Base-by-base conservation (phyloP, 2,888 invertebrate genomes). In the Eristalinus aeneus region DNA sequence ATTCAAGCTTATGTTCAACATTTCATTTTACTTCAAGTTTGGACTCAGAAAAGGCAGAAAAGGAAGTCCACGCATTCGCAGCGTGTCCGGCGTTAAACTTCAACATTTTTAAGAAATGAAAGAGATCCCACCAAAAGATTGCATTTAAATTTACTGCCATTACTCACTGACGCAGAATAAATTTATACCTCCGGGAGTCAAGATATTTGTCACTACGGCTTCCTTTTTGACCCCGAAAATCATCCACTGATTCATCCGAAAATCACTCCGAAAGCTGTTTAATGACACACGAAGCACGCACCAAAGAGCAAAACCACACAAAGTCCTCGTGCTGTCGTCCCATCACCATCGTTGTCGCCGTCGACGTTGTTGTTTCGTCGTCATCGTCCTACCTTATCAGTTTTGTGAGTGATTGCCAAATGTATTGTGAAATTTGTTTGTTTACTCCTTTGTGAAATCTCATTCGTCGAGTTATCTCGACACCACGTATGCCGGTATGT, bases 361-460 rank as follows among this genome's bases (percentile, higher is more conserved):
- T 32, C 16, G 27, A 3, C 2, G 27, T 27, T 5, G 27, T 27
- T 2, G 71, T 32, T n/a, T 58, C 34, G 10, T 34, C 20, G n/a
- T 61, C 53, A 12, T 63, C 68, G 32, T 54, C 53, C 34, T 53
- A 68, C 72, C 46, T 67, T 67, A 79, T 67, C 64, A 58, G 77
- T 54, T 63, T 61, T 74, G 61, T 74, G 81, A 86, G 46, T 82
- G 69, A 86, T 82, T 86, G 86, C 71, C 74, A 82, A 86, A 86
- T 86, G 86, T 86, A 78, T 86, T 82, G 86, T 86, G 78, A 86
- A 86, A 82, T 86, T 81, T 82, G 82, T 86, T 86, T 86, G 86
- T 82, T 86, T 86, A 86, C 82, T 86, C 77, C 81, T 80, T 86
- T 86, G 82, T 82, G 67, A 82, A 80, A 86, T 82, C 64, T 69